Evolutionary conservation across 1,140 invertebrate genomes (phyloP).

Genomic region (Drosophila melanica): DNA sequence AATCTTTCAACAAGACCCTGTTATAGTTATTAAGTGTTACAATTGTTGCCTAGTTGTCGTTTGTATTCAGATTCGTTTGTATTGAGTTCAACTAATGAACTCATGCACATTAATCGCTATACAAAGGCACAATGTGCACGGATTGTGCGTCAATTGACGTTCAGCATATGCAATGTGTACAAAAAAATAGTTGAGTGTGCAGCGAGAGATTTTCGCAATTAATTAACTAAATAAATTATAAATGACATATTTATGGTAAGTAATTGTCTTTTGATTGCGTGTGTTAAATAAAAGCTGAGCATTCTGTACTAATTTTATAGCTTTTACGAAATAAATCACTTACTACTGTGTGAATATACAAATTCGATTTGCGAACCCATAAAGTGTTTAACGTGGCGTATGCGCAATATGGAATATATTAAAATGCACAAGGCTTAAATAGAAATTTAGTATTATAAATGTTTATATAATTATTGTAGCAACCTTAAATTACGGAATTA

Average conservation of each 20-base stretch:
- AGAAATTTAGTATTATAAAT: background rate
- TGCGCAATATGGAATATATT: background rate
- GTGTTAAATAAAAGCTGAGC: background rate
- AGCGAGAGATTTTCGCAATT: constrained; percentile 8
- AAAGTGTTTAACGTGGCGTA: constrained; percentile 16
- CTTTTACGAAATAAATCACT: background rate
- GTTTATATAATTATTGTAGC: background rate
- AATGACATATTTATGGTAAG: constrained; percentile 3
- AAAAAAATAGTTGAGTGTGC: constrained; percentile 5
- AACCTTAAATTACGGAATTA: background rate
- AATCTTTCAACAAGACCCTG: constrained; percentile 9
- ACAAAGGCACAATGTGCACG: constrained; percentile 37
- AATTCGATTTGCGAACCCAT: constrained; percentile 15
- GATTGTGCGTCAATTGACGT: constrained; percentile 36
- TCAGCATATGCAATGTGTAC: background rate
- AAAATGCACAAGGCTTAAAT: background rate
- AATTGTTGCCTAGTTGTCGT: constrained; percentile 25
- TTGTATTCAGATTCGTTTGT: constrained; percentile 21
- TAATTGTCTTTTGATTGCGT: constrained; percentile 20
- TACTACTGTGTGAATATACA: background rate
- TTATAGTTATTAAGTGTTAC: constrained; percentile 1
- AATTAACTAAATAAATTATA: background rate
- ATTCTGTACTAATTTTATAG: background rate
- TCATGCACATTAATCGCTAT: constrained; percentile 61
- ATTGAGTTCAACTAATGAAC: constrained; percentile 41